A percentile compares a stretch with the other conserved stretches of the same genome.
These are phyloP conservation scores for Leucophenga varia DNA, from an alignment of 1,140 invertebrate species.

Conservation along the genomic window DNA sequence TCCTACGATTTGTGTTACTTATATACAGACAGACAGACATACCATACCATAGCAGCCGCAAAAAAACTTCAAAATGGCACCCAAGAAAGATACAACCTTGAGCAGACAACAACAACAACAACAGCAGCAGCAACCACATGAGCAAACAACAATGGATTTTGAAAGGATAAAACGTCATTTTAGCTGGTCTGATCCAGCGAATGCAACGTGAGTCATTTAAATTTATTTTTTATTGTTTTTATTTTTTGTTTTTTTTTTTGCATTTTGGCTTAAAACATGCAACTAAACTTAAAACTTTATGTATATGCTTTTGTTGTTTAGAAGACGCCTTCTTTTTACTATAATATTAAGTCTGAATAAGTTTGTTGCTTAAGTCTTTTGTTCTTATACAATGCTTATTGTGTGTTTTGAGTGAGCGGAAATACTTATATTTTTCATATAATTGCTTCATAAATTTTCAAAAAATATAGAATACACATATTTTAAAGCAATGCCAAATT, in stretches of 20 bases:
- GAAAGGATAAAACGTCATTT: slow-evolving; percentile 53
- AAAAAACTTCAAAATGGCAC: slow-evolving; percentile 40
- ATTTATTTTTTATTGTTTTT: too few relatives aligned
- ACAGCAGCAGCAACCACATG: slow-evolving; percentile 28
- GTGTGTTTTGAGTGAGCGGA: too few relatives aligned
- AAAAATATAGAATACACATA: too few relatives aligned
- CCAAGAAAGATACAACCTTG: slow-evolving; percentile 49
- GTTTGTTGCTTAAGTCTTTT: not conserved
- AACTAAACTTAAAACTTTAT: too few relatives aligned
- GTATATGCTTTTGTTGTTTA: too few relatives aligned
- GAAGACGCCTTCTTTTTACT: slow-evolving; percentile 3
- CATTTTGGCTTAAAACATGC: not conserved
- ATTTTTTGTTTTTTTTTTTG: not conserved
- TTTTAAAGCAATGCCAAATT: too few relatives aligned
- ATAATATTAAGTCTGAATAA: too few relatives aligned
- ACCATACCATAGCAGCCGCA: too few relatives aligned
- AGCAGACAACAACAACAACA: slow-evolving; percentile 27
- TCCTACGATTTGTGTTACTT: too few relatives aligned
- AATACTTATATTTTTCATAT: too few relatives aligned
- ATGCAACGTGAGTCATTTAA: slow-evolving; percentile 51
- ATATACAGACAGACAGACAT: too few relatives aligned
- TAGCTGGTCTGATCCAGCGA: slow-evolving; percentile 51
- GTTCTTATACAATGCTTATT: not conserved
- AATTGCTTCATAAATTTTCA: too few relatives aligned
- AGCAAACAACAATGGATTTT: slow-evolving; percentile 41